Conservation (phyloP, 53 echinoderm and acorn worm species). For the Paracentrotus lividus region DNA sequence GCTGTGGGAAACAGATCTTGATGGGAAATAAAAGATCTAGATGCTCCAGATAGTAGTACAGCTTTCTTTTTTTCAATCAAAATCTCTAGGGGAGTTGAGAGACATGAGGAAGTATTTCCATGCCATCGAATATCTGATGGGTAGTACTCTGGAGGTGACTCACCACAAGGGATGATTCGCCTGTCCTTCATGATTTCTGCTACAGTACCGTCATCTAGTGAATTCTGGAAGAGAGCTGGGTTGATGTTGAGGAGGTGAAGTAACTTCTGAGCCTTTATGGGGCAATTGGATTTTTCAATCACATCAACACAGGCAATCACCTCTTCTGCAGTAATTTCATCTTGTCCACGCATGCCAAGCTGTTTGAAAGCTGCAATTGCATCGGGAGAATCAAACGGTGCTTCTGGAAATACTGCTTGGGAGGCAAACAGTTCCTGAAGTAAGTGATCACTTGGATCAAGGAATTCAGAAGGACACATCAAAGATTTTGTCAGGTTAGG, state of each 20-base stretch:
- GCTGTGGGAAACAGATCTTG: background rate
- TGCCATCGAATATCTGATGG: constrained; percentile 28
- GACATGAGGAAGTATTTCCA: background rate
- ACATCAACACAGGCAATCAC: background rate
- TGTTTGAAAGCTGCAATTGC: background rate
- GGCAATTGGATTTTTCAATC: constrained; percentile 16
- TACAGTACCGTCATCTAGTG: constrained; percentile 4
- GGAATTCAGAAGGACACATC: constrained; percentile 69
- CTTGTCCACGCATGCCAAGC: constrained; percentile 51
- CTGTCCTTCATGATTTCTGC: constrained; percentile 5
- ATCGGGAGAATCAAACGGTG: background rate
- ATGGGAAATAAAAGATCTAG: background rate
- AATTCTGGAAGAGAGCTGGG: background rate
- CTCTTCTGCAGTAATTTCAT: constrained; percentile 5
- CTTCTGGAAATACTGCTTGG: constrained; percentile 72
- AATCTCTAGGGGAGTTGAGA: constrained; percentile 30
- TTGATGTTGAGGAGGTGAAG: background rate
- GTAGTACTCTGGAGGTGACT: constrained; percentile 29
- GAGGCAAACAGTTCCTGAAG: constrained; percentile 60
- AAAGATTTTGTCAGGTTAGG: constrained; percentile 20
- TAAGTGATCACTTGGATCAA: constrained; percentile 74
- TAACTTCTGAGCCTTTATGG: background rate
- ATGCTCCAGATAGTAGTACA: constrained; percentile 10
- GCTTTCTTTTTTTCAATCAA: background rate
- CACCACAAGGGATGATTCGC: constrained; percentile 4